Conservation (phyloP, 2,888 invertebrate species). For the Chelonus formosanus region DNA sequence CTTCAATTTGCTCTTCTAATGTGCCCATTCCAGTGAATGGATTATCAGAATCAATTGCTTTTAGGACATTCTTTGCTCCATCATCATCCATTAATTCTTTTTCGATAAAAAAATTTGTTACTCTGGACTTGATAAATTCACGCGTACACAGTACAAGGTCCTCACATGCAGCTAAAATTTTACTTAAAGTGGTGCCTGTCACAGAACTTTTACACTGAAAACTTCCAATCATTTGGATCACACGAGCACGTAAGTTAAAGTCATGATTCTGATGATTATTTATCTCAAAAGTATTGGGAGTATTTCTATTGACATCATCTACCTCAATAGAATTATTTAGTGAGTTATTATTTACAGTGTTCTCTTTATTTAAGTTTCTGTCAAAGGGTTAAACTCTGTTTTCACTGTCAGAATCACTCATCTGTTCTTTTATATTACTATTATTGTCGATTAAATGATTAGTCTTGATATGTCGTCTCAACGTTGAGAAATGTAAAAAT, state of each 20-base stretch:
- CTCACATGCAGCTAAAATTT: slow-evolving; percentile 28
- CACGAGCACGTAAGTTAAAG: neutral
- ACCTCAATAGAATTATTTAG: neutral
- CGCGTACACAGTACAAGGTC: slow-evolving; percentile 19
- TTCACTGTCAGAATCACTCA: neutral
- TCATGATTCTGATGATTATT: neutral
- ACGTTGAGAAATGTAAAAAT: neutral
- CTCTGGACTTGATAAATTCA: slow-evolving; percentile 10
- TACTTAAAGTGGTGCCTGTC: slow-evolving; percentile 28
- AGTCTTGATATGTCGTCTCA: neutral
- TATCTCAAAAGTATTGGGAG: neutral
- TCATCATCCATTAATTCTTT: slow-evolving; percentile 6
- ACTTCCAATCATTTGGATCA: neutral
- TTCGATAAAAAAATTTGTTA: slow-evolving; percentile 1
- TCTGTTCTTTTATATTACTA: neutral
- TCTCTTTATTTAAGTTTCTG: neutral
- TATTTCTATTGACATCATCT: neutral
- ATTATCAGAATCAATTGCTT: slow-evolving; percentile 27
- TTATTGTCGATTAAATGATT: neutral
- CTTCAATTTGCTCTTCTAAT: slow-evolving; percentile 30
- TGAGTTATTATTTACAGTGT: neutral
- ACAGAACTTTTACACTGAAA: slow-evolving; percentile 34
- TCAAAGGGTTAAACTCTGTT: neutral
- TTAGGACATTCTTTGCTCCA: slow-evolving; percentile 16
- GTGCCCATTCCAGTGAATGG: slow-evolving; percentile 26